Conservation (phyloP, 2,888 invertebrate genomes). For the Cerceris rybyensis region DNA sequence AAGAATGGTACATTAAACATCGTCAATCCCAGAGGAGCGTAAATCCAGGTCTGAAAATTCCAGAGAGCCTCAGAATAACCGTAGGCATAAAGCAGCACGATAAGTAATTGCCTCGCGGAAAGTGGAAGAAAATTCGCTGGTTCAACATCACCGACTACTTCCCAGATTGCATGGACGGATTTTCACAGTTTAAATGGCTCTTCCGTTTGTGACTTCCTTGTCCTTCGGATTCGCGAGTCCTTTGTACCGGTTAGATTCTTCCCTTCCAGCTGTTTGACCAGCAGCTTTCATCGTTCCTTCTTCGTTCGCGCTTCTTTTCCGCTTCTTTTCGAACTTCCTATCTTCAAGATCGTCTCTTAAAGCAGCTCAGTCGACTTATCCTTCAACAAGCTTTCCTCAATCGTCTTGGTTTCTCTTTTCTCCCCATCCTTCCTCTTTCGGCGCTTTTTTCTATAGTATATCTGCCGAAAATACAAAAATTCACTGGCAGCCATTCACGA, state of each 20-base stretch:
- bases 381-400: conserved; percentile 44
- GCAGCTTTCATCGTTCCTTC: background rate
- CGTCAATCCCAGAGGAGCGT: background rate
- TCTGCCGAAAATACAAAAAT: no score
- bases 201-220: conserved; percentile 27
- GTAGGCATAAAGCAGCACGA: conserved; percentile 15
- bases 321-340: conserved; percentile 18
- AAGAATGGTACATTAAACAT: conserved; percentile 18
- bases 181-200: conserved; percentile 47
- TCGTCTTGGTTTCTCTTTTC: conserved; percentile 26
- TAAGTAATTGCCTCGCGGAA: conserved; percentile 46
- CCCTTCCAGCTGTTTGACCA: conserved; percentile 3
- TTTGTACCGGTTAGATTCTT: conserved; percentile 38
- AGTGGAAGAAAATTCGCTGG: conserved; percentile 15
- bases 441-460: conserved; percentile 11
- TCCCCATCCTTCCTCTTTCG: background rate
- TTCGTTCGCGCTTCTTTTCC: background rate
- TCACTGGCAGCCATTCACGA: no score
- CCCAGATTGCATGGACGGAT: conserved; percentile 37
- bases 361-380: conserved; percentile 44
- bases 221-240: conserved; percentile 19
- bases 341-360: conserved; percentile 45
- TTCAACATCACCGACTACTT: conserved; percentile 36
- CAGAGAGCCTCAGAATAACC: background rate
- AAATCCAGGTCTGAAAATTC: background rate